Evolutionary conservation across 2,888 invertebrate species (phyloP), one percentile per base, ranked within the genome.

Genomic region (Crocallis elinguaria): DNA sequence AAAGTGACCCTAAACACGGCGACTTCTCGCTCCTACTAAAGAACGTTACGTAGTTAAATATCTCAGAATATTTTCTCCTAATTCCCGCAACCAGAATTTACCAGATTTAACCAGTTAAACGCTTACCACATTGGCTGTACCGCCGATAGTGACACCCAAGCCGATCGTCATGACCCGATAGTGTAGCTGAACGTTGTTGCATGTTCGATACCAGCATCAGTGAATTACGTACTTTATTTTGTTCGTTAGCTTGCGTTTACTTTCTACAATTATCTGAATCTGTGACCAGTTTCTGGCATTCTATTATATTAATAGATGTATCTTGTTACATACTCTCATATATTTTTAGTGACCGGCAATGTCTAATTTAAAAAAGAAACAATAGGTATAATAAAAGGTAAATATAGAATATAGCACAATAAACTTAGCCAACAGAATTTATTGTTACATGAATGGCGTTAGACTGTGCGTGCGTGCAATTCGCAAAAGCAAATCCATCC

Each of bases 401-500:
- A 29, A 38, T 33, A 25, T 30, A 14, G 52, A 49, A 55, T 58
- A 56, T 43, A 53, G 38, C 38, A 49, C 53, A 46, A 48, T 60
- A 59, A 64, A 57, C 44, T 48, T 42, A 41, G 55, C 64, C 62
- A 69, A 70, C 64, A 68, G 53, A 62, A 67, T 62, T 67, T 69
- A 72, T 72, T 67, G 69, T 73, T 68, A 70, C 54, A 58, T 56
- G 61, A 64, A 64, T 66, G 64, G 69, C 73, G 75, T 73, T 77
- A 75, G 76, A 72, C 69, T 58, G 67, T 72, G 71, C 70, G 67
- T 76, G 73, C 71, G 68, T 75, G 71, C 68, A 75, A 71, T 70
- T 70, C 75, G 71, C 74, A 71, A 75, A 79, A 84, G 82, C 80
- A 80, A 84, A 86, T 84, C 70, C 88, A 80, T 84, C 90, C 90